phyloP scores from a whole-genome alignment of 2,797 vertebrate genomes.

The Sandelia bainsii region DNA sequence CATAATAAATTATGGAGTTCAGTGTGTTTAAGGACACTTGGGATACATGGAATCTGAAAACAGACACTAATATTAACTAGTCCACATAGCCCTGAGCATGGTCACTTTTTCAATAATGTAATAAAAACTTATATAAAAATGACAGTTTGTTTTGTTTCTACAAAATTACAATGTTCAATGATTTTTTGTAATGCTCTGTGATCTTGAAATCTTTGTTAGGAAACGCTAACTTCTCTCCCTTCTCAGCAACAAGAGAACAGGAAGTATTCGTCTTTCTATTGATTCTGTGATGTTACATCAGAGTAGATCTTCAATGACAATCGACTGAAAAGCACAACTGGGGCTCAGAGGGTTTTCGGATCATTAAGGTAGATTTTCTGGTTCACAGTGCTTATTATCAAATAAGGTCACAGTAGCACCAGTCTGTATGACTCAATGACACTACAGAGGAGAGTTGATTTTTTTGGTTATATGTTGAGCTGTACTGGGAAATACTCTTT shows the following conservation, averaged over 20 bases:
- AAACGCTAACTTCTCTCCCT: background rate
- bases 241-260: background rate
- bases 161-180: background rate
- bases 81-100: background rate
- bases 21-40: background rate
- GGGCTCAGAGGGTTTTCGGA: slow-evolving; percentile 8
- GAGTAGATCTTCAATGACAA: slow-evolving; percentile 22
- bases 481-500: too few species aligned
- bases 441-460: too few species aligned
- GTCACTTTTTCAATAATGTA: background rate
- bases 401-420: background rate
- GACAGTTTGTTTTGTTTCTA: background rate
- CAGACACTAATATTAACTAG: background rate
- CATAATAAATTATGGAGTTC: background rate
- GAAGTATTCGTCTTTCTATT: slow-evolving; percentile 16
- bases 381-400: background rate
- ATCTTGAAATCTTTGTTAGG: background rate
- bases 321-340: slow-evolving; percentile 26
- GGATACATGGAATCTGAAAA: background rate
- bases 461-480: too few species aligned
- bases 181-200: background rate
- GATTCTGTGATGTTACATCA: slow-evolving; percentile 15
- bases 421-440: background rate
- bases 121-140: background rate
- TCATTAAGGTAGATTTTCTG: slow-evolving; percentile 25